Evolutionary conservation across 2,888 invertebrate genomes (phyloP).

Genomic region (Oligia latruncula): DNA sequence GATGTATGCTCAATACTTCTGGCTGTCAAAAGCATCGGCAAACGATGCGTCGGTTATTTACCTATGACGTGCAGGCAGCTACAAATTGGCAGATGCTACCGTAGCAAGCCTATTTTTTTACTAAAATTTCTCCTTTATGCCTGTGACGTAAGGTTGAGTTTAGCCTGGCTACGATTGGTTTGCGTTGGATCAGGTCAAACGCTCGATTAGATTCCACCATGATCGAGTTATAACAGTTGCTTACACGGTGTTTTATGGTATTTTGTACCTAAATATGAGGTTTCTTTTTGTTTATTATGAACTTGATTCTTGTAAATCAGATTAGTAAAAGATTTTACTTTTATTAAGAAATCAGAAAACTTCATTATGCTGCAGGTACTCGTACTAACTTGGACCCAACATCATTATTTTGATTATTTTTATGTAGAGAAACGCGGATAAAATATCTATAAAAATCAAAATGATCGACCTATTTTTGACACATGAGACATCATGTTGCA

Average conservation of each 20-base stretch:
- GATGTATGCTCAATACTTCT: conserved; percentile 81
- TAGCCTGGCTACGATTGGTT: conserved; percentile 32
- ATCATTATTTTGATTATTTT: neutral
- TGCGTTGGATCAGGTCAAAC: conserved; percentile 64
- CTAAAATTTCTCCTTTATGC: conserved; percentile 36
- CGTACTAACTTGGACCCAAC: neutral
- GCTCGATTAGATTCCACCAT: conserved; percentile 77
- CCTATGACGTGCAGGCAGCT: conserved; percentile 78
- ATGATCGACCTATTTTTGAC: neutral
- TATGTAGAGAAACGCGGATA: neutral
- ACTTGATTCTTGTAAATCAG: neutral
- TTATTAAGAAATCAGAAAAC: neutral
- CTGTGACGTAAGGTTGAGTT: conserved; percentile 54
- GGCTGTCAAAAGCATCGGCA: conserved; percentile 86
- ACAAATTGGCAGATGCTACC: conserved; percentile 79
- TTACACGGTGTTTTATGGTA: conserved; percentile 62
- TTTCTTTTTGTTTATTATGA: neutral
- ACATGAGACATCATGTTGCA: neutral
- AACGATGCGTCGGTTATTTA: conserved; percentile 83
- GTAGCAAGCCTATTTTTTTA: conserved; percentile 61
- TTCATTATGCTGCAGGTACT: neutral
- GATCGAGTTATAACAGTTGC: conserved; percentile 74
- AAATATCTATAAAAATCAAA: neutral
- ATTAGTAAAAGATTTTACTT: neutral
- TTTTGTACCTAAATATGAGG: conserved; percentile 25